Base-by-base conservation (phyloP, 2,888 invertebrate genomes). In the Cerastis leucographa region DNA sequence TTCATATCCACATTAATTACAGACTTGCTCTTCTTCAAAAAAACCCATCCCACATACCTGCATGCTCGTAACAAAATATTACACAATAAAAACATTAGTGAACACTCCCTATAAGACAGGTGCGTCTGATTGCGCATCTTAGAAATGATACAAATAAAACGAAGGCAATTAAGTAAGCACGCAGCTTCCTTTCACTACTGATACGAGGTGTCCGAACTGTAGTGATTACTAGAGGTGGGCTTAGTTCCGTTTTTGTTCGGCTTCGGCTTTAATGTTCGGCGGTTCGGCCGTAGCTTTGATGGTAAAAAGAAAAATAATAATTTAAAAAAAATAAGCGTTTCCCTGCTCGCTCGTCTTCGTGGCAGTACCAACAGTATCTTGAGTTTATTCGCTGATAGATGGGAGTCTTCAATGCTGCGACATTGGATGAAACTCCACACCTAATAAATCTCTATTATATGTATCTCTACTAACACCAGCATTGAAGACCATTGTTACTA, bases 111-210 rank as follows among this genome's bases (percentile, higher is more conserved):
- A 83, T 78, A 80, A 69, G 67, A 71, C 90, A 91, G 91, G 90
- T 91, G 91, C 85, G 88, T 74, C 80, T 68, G 88, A 90, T 91
- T 91, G 89, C 92, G 90, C 93, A 90, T 92, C 91, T 85, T 87
- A 92, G 90, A 89, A 94, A 91, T 95, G 94, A 94, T 95, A 94
- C 92, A 92, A 94, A 95, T 95, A 93, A 90, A 92, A 89, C 87
- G 78, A 84, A 79, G 85, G 89, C 93, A 94, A 94, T 95, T 94
- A 94, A 84, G 86, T 83, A 86, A 86, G 85, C 87, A 89, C 85
- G 90, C 89, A 86, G 84, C 85, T 90, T 90, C 94, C 95, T 95
- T 96, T 96, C 96, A 96, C 95, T 84, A 71, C 84, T 81, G 83
- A 87, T 85, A 81, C 74, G 71, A 77, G 65, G 75, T 77, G 73